phyloP scores from a whole-genome alignment of 2,888 invertebrate species.

The Crematogaster levior region DNA sequence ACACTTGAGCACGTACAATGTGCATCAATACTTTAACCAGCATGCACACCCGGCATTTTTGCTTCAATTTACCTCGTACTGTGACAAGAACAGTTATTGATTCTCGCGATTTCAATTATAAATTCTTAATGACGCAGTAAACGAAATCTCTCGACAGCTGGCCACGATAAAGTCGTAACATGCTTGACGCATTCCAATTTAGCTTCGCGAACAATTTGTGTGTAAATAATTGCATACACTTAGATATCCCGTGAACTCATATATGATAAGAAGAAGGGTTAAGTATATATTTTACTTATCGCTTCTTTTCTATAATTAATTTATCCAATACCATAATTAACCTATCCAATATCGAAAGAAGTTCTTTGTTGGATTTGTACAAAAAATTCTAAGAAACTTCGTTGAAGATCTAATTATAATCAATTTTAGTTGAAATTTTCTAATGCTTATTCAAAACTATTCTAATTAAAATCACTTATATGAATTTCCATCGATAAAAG shows the following conservation, averaged over 20 bases:
- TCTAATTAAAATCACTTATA: slow-evolving; percentile 9
- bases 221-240: slow-evolving; percentile 10
- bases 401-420: slow-evolving; percentile 7
- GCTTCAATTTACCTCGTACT: slow-evolving; percentile 22
- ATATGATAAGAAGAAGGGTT: neutral
- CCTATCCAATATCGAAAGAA: no score
- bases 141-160: slow-evolving; percentile 27
- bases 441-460: slow-evolving; percentile 6
- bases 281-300: neutral
- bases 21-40: slow-evolving; percentile 29
- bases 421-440: slow-evolving; percentile 21
- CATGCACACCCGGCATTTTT: slow-evolving; percentile 21
- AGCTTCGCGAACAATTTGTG: slow-evolving; percentile 7
- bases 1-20: slow-evolving; percentile 44
- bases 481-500: neutral
- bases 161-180: slow-evolving; percentile 16
- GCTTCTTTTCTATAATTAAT: neutral
- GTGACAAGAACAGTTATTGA: slow-evolving; percentile 32
- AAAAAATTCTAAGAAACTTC: neutral
- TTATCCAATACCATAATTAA: neutral
- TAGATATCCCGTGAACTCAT: neutral
- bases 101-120: slow-evolving; percentile 46
- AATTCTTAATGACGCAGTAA: slow-evolving; percentile 49
- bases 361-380: no score
- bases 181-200: slow-evolving; percentile 44